Evolutionary conservation across 2,797 vertebrate genomes (phyloP), one percentile per base, ranked within the genome.

Genomic region (Thunnus albacares): DNA sequence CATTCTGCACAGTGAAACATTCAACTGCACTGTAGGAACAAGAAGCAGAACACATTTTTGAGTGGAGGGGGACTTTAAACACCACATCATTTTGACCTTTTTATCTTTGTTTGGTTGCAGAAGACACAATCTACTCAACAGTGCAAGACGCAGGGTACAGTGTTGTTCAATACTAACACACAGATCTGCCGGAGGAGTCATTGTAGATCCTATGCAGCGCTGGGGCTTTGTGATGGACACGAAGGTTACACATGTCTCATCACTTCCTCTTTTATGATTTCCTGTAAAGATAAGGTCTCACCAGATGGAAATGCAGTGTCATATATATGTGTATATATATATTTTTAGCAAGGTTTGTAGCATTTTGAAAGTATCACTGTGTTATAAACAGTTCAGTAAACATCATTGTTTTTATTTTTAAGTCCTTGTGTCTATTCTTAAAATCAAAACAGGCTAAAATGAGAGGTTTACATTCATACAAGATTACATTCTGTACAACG

Each of bases 131-230:
- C 56, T 93, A 94, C 89, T 92, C 94, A 4, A 87, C 89, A 13
- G 88, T 93, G 78, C 62, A 87, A 51, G 94, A 95, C 0, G 20
- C 87, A 24, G 83, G 77, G 7, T 96, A 96, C 91, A 95, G 94
- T 51, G 28, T 94, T 1, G 91, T 95, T 81, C 89, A 87, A 7
- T 94, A 90, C 86, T 95, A 87, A 89, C 51, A 49, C 24, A 57
- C 60, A 45, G 14, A 62, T 28, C 35, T 6, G 30, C 30, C 28
- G 28, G 11, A 35, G 56, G 12, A 26, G 45, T 43, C 5, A 13
- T 12, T 28, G 13, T 18, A 7, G 15, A 26, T 53, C 22, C 30
- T 51, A 38, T 20, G 41, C 41, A 17, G 52, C 0, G 22, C 17
- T 20, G 12, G n/a, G 67, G 45, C 51, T 61, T 69, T 74, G 26